These are phyloP conservation scores for Clostera curtula DNA, from an alignment of 2,888 invertebrate species.

Conservation along the genomic window DNA sequence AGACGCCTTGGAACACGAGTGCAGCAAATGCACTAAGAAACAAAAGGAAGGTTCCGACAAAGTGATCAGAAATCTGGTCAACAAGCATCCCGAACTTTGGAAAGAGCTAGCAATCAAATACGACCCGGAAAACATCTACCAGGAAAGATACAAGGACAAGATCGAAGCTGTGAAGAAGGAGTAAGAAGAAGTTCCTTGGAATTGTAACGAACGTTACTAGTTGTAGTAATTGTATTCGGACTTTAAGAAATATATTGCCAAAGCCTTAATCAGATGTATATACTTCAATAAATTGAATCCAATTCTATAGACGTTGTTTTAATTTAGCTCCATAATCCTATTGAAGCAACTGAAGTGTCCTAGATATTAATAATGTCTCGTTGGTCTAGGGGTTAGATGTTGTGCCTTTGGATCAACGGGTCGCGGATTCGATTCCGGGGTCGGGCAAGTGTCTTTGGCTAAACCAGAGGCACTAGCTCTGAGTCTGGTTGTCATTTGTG, in stretches of 20 bases:
- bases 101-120: constrained; percentile 79
- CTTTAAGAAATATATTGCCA: constrained; percentile 6
- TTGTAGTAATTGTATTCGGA: background rate
- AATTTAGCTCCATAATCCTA: background rate
- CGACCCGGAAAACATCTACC: constrained; percentile 81
- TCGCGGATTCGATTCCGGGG: too few species aligned
- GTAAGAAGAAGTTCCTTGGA: constrained; percentile 3
- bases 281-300: constrained; percentile 5
- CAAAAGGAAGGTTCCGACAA: constrained; percentile 73
- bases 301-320: constrained; percentile 4
- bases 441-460: too few species aligned
- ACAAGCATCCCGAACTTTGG: constrained; percentile 81
- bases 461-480: too few species aligned
- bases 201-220: background rate
- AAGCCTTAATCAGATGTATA: constrained; percentile 17
- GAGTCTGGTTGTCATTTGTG: too few species aligned
- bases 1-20: constrained; percentile 81
- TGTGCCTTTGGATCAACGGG: too few species aligned
- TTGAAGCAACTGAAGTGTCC: too few species aligned
- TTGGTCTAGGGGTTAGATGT: too few species aligned
- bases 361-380: too few species aligned
- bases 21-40: constrained; percentile 80
- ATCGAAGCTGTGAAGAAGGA: constrained; percentile 38
- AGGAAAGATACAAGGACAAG: constrained; percentile 76
- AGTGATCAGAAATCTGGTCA: constrained; percentile 79